Evolutionary conservation across 2,113 vertebrate species (phyloP), one percentile per base, ranked within the genome.

Genomic region (Actinemys pallida): DNA sequence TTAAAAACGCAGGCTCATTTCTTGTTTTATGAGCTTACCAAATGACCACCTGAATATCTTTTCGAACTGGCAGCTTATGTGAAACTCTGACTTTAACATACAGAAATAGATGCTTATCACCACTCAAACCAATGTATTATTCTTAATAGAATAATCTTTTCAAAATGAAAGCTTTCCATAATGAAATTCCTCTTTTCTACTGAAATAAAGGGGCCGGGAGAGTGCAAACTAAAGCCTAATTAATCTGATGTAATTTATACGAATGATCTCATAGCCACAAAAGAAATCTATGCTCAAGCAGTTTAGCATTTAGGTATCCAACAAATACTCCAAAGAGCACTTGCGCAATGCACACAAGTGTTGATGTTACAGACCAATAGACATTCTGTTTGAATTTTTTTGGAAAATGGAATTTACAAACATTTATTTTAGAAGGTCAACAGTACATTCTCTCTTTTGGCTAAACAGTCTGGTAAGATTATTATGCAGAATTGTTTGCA

Each of bases 361-460:
- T 96, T 97, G 95, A 97, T 97, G 96, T 95, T 98, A 94, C 7
- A 22, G 90, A 94, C 49, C 17, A 13, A 85, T 88, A 96, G 86
- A 94, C 42, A 84, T 31, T 94, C 35, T 35, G 52, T 75, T 95
- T 79, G 75, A 69, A n/a, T 45, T 86, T 95, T 97, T 97, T 90
- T 94, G 87, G 91, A 97, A 95, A 97, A 95, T 85, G 88, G 65
- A 97, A 96, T 97, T 98, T 96, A 96, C 95, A 98, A 98, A 98
- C 95, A 97, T 98, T 98, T 98, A 97, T 96, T 98, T 98, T 96
- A 93, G 76, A 90, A 91, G 96, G 97, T 97, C 97, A 97, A 7
- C 24, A 97, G 92, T 95, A 59, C 91, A 85, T 90, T 84, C 72
- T 88, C 82, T 95, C 93, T 91, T 54, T 94, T 93, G 83, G 84